A percentile compares a stretch with the other conserved stretches of the same genome.
Conservation (phyloP, 2,888 invertebrate genomes). For the Andrena fulva region DNA sequence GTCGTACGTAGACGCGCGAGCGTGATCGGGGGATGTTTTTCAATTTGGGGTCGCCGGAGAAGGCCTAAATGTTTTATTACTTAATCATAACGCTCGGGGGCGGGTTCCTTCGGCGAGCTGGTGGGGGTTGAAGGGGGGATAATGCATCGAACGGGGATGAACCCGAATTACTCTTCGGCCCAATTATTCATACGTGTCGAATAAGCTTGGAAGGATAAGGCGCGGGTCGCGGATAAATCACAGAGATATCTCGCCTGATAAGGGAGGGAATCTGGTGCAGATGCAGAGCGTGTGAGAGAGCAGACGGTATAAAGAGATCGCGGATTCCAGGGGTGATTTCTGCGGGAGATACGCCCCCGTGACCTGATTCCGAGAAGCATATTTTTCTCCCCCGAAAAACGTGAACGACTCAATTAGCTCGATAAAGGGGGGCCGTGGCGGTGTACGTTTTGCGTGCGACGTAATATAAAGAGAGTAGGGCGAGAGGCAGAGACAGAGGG, state of each 20-base stretch:
- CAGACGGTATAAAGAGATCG: not conserved
- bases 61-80: constrained; percentile 84
- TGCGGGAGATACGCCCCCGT: constrained; percentile 9
- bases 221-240: constrained; percentile 55
- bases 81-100: constrained; percentile 82
- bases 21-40: constrained; percentile 78
- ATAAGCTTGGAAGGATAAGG: constrained; percentile 41
- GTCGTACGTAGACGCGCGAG: constrained; percentile 58
- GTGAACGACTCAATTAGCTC: constrained; percentile 78
- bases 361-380: constrained; percentile 17
- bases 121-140: constrained; percentile 53
- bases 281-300: not conserved
- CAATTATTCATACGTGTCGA: constrained; percentile 76
- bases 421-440: constrained; percentile 58
- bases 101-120: constrained; percentile 49
- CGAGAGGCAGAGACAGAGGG: constrained; percentile 59
- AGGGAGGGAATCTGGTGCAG: not conserved
- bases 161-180: constrained; percentile 64
- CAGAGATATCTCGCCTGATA: constrained; percentile 17
- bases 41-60: constrained; percentile 73
- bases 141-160: constrained; percentile 65
- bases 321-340: constrained; percentile 16
- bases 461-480: constrained; percentile 53
- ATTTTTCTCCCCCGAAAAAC: constrained; percentile 29
- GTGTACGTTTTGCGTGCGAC: constrained; percentile 55